Evolutionary conservation across 2,797 vertebrate species (phyloP).

Genomic region (Clarias fuscus): DNA sequence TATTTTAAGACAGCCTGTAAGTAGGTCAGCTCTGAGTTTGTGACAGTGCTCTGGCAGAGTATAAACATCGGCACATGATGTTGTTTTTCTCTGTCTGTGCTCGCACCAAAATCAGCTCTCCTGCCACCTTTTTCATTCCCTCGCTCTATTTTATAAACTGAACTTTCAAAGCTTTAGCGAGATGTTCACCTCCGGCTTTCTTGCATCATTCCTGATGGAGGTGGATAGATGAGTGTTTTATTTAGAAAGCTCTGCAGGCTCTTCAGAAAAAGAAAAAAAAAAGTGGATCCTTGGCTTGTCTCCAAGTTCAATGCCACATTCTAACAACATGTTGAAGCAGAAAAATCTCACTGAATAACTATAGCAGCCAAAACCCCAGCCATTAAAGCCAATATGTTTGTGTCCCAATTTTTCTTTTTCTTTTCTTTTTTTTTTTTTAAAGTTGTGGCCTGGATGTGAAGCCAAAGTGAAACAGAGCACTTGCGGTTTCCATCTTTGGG

Average conservation of each 20-base stretch:
- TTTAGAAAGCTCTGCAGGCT: constrained; percentile 16
- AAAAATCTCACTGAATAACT: not conserved
- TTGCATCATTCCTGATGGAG: constrained; percentile 31
- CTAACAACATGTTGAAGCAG: not conserved
- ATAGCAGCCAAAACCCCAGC: constrained; percentile 7
- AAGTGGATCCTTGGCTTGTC: constrained; percentile 4
- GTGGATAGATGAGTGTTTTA: constrained; percentile 26
- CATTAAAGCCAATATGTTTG: constrained; percentile 10
- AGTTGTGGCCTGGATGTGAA: constrained; percentile 63
- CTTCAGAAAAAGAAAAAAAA: not conserved
- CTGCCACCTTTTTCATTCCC: constrained; percentile 59
- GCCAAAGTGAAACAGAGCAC: constrained; percentile 73
- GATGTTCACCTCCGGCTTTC: constrained; percentile 22
- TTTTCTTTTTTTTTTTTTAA: not conserved
- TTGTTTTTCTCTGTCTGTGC: constrained; percentile 72
- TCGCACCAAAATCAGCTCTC: constrained; percentile 69
- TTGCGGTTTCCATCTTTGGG: constrained; percentile 74
- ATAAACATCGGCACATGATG: constrained; percentile 83
- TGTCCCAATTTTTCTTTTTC: constrained; percentile 13
- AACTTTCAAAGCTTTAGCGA: constrained; percentile 54
- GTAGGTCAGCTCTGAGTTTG: constrained; percentile 79
- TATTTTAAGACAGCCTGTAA: constrained; percentile 78
- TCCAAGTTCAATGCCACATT: constrained; percentile 1
- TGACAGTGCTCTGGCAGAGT: constrained; percentile 73
- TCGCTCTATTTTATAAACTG: constrained; percentile 49